phyloP scores from a whole-genome alignment of 2,113 vertebrate species.

The Phalacrocorax pelagicus region DNA sequence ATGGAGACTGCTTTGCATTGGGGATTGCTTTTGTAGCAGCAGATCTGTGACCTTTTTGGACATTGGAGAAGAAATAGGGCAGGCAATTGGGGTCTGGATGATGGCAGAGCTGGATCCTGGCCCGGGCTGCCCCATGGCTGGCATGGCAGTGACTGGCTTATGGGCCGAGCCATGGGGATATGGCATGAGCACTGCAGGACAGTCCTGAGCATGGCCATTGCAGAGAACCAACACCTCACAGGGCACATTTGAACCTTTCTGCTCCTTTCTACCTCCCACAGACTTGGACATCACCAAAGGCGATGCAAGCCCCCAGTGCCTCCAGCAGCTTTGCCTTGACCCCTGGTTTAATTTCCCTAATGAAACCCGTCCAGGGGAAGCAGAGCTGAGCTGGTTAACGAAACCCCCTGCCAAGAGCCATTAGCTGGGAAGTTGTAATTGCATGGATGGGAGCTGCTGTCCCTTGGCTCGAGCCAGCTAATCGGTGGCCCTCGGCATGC shows the following conservation, averaged over 20 bases:
- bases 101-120: background rate
- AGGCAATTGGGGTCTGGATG: background rate
- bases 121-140: background rate
- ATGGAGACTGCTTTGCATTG: background rate
- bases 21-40: background rate
- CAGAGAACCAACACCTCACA: background rate
- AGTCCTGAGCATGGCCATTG: background rate
- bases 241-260: background rate
- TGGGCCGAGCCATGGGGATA: background rate
- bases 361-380: background rate
- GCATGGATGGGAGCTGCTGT: background rate
- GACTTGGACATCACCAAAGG: background rate
- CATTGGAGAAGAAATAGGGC: background rate
- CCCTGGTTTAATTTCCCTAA: background rate
- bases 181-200: background rate
- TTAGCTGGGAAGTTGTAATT: background rate
- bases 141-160: accelerated
- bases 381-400: background rate
- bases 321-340: background rate
- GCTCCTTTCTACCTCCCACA: accelerated
- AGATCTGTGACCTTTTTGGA: background rate
- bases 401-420: background rate
- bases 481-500: background rate
- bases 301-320: background rate
- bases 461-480: background rate